These are phyloP conservation scores for Lanistes nyassanus DNA, from an alignment of 1,140 invertebrate genomes.

Conservation along the genomic window DNA sequence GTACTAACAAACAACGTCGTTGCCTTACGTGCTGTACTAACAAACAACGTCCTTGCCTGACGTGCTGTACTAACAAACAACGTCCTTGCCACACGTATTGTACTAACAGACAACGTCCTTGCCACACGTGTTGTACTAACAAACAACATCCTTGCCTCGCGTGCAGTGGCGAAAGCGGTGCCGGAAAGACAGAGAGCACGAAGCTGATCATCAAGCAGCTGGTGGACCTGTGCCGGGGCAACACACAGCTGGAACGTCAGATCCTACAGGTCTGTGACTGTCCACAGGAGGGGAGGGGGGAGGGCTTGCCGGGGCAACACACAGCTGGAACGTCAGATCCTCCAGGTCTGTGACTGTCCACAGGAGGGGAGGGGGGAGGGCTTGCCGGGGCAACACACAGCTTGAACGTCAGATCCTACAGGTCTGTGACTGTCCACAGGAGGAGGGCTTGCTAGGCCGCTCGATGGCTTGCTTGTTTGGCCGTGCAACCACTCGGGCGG, in stretches of 20 bases:
- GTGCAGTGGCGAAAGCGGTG: constrained; percentile 96
- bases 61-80: no score
- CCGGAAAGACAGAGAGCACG: constrained; percentile 95
- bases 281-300: background rate
- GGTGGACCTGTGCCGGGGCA: constrained; percentile 61
- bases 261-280: constrained; percentile 58
- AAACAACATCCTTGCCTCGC: no score
- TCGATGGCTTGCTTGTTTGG: no score
- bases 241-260: constrained; percentile 63
- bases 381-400: background rate
- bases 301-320: background rate
- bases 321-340: constrained; percentile 61
- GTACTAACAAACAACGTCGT: no score
- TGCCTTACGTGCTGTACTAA: no score
- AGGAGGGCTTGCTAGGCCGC: background rate
- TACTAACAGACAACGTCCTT: no score
- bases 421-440: constrained; percentile 34
- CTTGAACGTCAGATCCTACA: constrained; percentile 65
- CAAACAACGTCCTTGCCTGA: no score
- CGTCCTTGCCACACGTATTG: no score
- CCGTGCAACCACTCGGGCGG: no score
- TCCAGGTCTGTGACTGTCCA: constrained; percentile 49
- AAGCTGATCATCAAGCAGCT: constrained; percentile 66
- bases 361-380: background rate
- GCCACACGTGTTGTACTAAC: no score